Evolutionary conservation across 2,113 vertebrate genomes (phyloP), one percentile per base, ranked within the genome.

Genomic region (Datnioides undecimradiatus): DNA sequence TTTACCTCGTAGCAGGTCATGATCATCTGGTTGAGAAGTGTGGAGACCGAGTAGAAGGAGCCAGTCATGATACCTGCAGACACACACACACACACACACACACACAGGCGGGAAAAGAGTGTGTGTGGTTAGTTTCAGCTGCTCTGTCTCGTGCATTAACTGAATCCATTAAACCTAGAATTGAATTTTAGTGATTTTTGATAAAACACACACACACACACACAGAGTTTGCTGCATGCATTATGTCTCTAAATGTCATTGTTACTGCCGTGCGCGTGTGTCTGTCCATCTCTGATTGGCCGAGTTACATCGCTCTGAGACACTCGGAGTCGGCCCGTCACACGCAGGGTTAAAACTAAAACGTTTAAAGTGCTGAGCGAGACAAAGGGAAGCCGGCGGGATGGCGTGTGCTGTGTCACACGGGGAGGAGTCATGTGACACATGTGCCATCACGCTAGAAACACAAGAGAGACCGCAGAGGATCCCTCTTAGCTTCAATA

Each of bases 21-120:
- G 82, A 99, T 97, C 92, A 99, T 99, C 90, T 99, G 97, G 85
- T 97, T 99, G 82, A 99, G 94, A 23, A 99, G 92, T 0, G 98
- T 99, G 21, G 98, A 99, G 10, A 99, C 95, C 1, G 98, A 99
- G 90, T 99, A 99, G 95, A 97, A 99, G 23, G 95, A 94, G 23
- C 98, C 98, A 0, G 97, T 99, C 96, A 99, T 96, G 67, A 99
- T 98, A 25, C 98, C 98, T 99, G 91, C 62, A 90, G 17, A 40
- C 41, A 64, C 6, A 70, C 34, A 71, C 3, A 58, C 3, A 72
- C 2, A 51, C n/a, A n/a, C n/a, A n/a, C n/a, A n/a, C n/a, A n/a
- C n/a, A n/a, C n/a, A n/a, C n/a, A n/a, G n/a, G n/a, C n/a, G n/a
- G n/a, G n/a, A n/a, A n/a, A 1, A 29, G 19, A 14, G 27, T 11